A percentile compares a stretch with the other conserved stretches of the same genome.
Conservation (phyloP, 1,140 invertebrate species). For the Bathynomus jamesi region DNA sequence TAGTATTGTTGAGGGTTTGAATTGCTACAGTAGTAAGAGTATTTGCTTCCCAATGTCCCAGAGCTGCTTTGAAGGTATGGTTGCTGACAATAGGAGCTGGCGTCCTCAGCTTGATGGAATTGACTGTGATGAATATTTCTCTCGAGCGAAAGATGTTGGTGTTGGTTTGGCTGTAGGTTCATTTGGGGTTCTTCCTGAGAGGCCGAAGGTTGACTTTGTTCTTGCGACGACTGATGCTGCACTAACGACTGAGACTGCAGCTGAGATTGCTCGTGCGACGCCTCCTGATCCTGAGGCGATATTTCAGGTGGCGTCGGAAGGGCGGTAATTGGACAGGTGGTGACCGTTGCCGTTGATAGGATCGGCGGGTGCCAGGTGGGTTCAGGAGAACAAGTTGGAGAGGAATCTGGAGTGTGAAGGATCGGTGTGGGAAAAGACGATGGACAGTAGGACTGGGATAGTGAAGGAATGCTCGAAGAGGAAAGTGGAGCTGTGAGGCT, state of each 20-base stretch:
- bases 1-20: background rate
- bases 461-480: background rate
- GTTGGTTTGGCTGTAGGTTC: slow-evolving; percentile 12
- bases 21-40: background rate
- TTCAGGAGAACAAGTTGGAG: slow-evolving; percentile 34
- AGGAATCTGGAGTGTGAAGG: slow-evolving; percentile 33
- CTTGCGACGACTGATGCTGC: slow-evolving; percentile 7
- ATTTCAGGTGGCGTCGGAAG: slow-evolving; percentile 33
- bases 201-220: slow-evolving; percentile 13
- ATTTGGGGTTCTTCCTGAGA: slow-evolving; percentile 12
- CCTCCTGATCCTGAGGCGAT: slow-evolving; percentile 34
- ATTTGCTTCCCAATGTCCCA: background rate
- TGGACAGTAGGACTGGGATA: background rate
- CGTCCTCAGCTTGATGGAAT: slow-evolving; percentile 10
- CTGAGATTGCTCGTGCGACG: background rate
- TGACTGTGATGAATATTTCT: slow-evolving; percentile 7
- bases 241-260: background rate
- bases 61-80: background rate
- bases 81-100: slow-evolving; percentile 9
- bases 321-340: slow-evolving; percentile 24
- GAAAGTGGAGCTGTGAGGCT: slow-evolving; percentile 25
- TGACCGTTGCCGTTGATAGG: slow-evolving; percentile 12
- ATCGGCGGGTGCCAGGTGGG: slow-evolving; percentile 25
- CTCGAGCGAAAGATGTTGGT: slow-evolving; percentile 5
- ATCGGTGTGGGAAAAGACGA: slow-evolving; percentile 12